Evolutionary conservation across 2,113 vertebrate genomes (phyloP), one percentile per base, ranked within the genome.

Genomic region (Lathamus discolor): DNA sequence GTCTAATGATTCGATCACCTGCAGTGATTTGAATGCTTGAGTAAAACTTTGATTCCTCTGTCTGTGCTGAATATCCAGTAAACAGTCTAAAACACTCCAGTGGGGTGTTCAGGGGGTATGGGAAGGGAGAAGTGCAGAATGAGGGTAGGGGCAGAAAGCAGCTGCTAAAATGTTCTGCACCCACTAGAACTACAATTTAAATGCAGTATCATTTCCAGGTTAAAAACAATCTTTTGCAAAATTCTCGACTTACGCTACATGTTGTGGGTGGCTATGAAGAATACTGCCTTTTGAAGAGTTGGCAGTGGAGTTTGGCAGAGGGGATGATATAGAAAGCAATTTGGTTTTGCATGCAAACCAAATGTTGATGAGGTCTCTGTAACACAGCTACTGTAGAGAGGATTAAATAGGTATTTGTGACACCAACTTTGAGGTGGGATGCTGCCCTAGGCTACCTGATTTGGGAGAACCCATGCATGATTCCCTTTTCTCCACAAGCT

Each of bases 21-120:
- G 75, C 67, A 81, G 86, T 78, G 92, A 78, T 87, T 24, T 64
- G 74, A 96, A 78, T 87, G 64, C 73, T 90, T 93, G 89, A 92
- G 80, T 92, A 85, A 87, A 93, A 73, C 63, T 78, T 90, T 69
- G 76, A 80, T 91, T 94, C 57, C 49, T 59, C 67, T 76, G 6
- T 78, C 62, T 93, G 70, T 90, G 61, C 63, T 80, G 62, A 64
- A 46, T 72, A 55, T 82, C 80, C 39, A 54, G 46, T 13, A 68
- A 66, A 76, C 49, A 86, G 63, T 75, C 68, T 68, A 90, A 55
- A 95, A 63, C 20, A 44, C 46, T 43, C 22, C 37, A 13, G 44
- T 66, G n/a, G 52, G 17, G 55, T n/a, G 55, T 59, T 23, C n/a
- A 19, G 59, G 23, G 46, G 82, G 76, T 35, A 43, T 61, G 63